phyloP scores from a whole-genome alignment of 1,140 invertebrate species.

The Anastrepha ludens region DNA sequence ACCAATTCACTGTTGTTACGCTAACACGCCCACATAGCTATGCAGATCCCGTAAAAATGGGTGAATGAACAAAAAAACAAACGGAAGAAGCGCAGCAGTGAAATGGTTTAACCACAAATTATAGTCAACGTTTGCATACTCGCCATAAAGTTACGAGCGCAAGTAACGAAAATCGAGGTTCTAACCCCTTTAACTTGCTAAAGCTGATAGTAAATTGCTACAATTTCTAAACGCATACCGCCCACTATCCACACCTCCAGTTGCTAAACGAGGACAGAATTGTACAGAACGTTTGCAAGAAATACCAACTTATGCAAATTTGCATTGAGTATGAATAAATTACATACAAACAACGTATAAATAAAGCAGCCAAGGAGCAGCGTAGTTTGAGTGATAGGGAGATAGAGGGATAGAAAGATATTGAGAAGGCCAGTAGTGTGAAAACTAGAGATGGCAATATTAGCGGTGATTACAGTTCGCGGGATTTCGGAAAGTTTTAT shows the following conservation, averaged over 20 bases:
- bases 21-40: neutral
- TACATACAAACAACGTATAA: neutral
- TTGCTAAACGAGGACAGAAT: neutral
- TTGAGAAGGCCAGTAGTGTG: no score
- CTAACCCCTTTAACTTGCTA: neutral
- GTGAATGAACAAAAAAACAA: neutral
- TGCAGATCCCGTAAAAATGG: neutral
- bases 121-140: neutral
- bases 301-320: slow-evolving; percentile 32
- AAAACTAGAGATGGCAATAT: no score
- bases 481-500: no score
- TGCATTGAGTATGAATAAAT: slow-evolving; percentile 39
- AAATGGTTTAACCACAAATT: slow-evolving; percentile 34
- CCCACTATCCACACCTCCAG: neutral
- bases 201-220: neutral
- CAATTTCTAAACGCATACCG: neutral
- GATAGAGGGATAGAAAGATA: neutral
- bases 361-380: neutral
- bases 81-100: neutral
- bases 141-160: neutral
- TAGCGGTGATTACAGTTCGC: no score
- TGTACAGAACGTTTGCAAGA: neutral
- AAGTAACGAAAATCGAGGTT: neutral
- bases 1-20: neutral
- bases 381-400: neutral